These are phyloP conservation scores for Petrocephalus sullivani DNA, from an alignment of 2,797 vertebrate genomes.

Conservation along the genomic window DNA sequence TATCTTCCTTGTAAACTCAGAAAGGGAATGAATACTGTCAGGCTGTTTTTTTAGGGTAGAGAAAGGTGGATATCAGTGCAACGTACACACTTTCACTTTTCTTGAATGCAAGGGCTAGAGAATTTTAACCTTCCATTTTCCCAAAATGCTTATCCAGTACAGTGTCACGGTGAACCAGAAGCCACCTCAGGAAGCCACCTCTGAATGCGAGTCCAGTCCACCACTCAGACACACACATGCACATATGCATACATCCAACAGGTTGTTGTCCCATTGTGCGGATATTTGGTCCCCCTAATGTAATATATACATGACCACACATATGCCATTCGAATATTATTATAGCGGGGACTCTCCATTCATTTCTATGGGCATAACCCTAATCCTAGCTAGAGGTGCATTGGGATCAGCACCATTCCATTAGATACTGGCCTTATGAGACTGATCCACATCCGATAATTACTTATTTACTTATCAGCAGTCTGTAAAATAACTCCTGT, in stretches of 20 bases:
- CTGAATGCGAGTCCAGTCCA: too few species aligned
- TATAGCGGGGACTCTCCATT: neutral
- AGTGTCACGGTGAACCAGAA: neutral
- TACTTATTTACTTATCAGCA: too few species aligned
- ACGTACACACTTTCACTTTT: neutral
- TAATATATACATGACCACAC: neutral
- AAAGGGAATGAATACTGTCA: neutral
- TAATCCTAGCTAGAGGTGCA: too few species aligned
- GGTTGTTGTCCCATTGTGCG: neutral
- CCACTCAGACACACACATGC: too few species aligned
- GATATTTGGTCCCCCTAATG: neutral
- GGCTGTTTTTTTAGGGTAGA: neutral
- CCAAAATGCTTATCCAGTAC: neutral
- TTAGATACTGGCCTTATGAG: too few species aligned
- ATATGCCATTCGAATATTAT: neutral
- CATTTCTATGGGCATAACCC: too few species aligned
- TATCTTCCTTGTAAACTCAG: neutral
- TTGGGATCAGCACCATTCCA: too few species aligned
- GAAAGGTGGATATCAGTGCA: neutral
- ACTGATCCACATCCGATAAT: too few species aligned
- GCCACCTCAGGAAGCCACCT: neutral
- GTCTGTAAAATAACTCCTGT: too few species aligned
- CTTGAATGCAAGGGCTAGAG: neutral
- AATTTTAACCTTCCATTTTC: neutral
- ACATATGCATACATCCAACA: neutral